Base-by-base conservation (phyloP, 2,888 invertebrate genomes). In the Gonocerus acuteangulatus region DNA sequence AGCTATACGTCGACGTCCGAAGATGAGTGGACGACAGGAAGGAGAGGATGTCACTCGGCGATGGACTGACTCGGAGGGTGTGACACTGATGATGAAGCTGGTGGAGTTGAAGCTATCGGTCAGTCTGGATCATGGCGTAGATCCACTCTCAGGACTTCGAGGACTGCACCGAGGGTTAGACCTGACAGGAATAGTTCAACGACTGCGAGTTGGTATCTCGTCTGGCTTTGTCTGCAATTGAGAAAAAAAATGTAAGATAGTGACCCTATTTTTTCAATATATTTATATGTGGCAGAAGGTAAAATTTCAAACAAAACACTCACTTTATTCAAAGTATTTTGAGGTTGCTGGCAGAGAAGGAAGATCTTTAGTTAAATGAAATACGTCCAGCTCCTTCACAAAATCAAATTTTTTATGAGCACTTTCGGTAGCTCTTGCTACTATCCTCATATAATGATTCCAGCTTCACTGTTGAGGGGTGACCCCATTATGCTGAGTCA, bases 91-190 rank as follows among this genome's bases (percentile, higher is more conserved):
- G 60, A 56, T 1, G 60, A 23, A 2, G 47, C 44, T 1, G 36
- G 23, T 11, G 56, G 32, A 3, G 63, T 48, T 9, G 21, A 15
- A n/a, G 59, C 27, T 16, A 21, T 32, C 19, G 70, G 70, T 70
- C 70, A 69, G 66, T 71, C 71, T 11, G 71, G 71, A 57, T 70
- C 70, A 62, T 71, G 69, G 49, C 66, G 62, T 60, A 70, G 67
- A 57, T 70, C 71, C 6, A 70, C 68, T 21, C 69, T 61, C 21
- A 70, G 58, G 34, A 70, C 65, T 36, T 66, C 64, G 13, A 67
- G 52, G n/a, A 68, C 68, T 2, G 70, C 68, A 7, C 66, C 51
- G 36, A 70, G 44, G 2, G 69, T 69, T 19, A 66, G 45, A 11
- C 65, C 22, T 6, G 69, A 66, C n/a, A 71, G 65, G 18, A 67